These are phyloP conservation scores for Lanistes nyassanus DNA, from an alignment of 1,140 invertebrate genomes.

Conservation along the genomic window DNA sequence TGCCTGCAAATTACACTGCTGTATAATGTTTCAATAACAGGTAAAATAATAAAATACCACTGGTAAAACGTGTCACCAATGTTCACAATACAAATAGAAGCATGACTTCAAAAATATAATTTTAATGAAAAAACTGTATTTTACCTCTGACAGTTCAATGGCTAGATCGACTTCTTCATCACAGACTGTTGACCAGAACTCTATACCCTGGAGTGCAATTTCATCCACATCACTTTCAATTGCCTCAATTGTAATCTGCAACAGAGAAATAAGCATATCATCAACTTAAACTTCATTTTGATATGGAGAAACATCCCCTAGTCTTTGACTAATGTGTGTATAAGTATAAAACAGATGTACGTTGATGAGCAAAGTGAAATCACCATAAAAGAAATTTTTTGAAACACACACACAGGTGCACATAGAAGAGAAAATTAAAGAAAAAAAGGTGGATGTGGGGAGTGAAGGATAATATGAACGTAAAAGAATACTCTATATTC, in stretches of 20 bases:
- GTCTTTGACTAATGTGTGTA: too few relatives aligned
- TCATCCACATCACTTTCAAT: conserved; percentile 98
- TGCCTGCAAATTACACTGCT: conserved; percentile 69
- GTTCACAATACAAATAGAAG: too few relatives aligned
- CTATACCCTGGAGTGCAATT: conserved; percentile 97
- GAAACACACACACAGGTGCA: too few relatives aligned
- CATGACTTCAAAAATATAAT: neutral
- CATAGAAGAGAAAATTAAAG: too few relatives aligned
- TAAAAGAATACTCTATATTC: too few relatives aligned
- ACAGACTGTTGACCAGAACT: conserved; percentile 99
- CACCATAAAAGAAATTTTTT: too few relatives aligned
- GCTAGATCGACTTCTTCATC: conserved; percentile 98
- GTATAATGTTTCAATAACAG: neutral
- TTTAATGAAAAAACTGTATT: neutral
- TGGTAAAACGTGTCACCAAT: neutral
- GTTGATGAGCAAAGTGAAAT: too few relatives aligned
- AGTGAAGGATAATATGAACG: too few relatives aligned
- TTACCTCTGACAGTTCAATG: conserved; percentile 89
- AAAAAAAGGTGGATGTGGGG: too few relatives aligned
- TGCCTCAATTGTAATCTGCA: conserved; percentile 93
- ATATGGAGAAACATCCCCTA: too few relatives aligned
- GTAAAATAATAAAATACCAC: neutral
- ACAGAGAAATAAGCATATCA: neutral
- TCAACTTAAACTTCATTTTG: too few relatives aligned
- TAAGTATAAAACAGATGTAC: too few relatives aligned